Base-by-base conservation (phyloP, 2,888 invertebrate genomes). In the Drosophila barbarae region DNA sequence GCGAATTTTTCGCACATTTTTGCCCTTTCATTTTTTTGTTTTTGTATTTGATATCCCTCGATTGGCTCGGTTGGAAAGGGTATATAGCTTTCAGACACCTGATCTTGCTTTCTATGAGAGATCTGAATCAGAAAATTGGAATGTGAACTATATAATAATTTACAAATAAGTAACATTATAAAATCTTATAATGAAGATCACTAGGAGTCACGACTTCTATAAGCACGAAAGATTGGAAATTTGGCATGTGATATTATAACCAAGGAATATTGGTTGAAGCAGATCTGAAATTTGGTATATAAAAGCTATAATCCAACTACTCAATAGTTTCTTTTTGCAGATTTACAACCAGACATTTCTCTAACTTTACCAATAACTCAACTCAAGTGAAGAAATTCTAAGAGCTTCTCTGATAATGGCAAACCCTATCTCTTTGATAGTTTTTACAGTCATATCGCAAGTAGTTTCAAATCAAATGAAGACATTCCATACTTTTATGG, bases 1-100 rank as follows among this genome's bases (percentile, higher is more conserved):
- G 49, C 50, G 35, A 44, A 58, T 78, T 79, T 78, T 70, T 67
- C 77, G 64, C 79, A 76, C 74, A 73, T 76, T 70, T 71, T 65
- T 65, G 50, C 36, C 26, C 10, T 15, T 23, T 35, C 58, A 41
- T 28, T 57, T 54, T 46, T 26, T 26, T 23, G 3, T 26, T 26
- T 26, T 53, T 39, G 18, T 32, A 44, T 57, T 38, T 56, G 44
- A 35, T 59, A 58, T 58, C 35, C 38, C n/a, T 32, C 21, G 13
- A 39, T 13, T 3, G n/a, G 2, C 1, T 21, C 1, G 9, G 7
- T 8, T 5, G 10, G 2, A 4, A 13, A 6, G 41, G 41, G 52
- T 38, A 51, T 64, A 51, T 51, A 13, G 5, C 8, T 8, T 36
- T 5, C 10, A 23, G 5, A 5, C 2, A 9, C 1, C 26, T 15